phyloP scores from a whole-genome alignment of 2,888 invertebrate species.

The Agriopis marginaria region DNA sequence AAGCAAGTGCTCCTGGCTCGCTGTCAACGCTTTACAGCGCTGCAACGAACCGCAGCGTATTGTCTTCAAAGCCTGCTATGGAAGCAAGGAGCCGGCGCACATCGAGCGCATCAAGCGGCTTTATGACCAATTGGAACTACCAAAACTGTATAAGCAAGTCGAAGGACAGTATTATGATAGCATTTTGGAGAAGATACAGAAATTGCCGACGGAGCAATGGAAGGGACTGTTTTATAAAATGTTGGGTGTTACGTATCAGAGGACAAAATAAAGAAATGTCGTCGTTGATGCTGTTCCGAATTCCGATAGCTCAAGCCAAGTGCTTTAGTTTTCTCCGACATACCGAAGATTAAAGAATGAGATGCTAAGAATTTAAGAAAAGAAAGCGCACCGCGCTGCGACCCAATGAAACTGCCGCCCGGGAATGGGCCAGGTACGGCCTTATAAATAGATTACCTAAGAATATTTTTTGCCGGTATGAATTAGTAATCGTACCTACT shows the following conservation, averaged over 20 bases:
- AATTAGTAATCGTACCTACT: too few relatives aligned
- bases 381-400: too few relatives aligned
- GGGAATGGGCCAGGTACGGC: too few relatives aligned
- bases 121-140: constrained; percentile 89
- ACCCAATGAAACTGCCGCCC: too few relatives aligned
- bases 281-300: too few relatives aligned
- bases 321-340: too few relatives aligned
- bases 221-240: constrained; percentile 91
- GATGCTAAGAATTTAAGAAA: too few relatives aligned
- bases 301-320: too few relatives aligned
- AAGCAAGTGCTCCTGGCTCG: constrained; percentile 97
- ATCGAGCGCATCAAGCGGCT: constrained; percentile 77
- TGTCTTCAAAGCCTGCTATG: constrained; percentile 90
- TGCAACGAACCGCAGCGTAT: constrained; percentile 88
- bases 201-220: constrained; percentile 62
- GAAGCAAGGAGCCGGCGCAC: constrained; percentile 88
- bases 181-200: constrained; percentile 73
- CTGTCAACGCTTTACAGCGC: constrained; percentile 92
- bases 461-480: too few relatives aligned
- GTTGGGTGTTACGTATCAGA: constrained; percentile 89
- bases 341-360: too few relatives aligned
- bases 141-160: constrained; percentile 89
- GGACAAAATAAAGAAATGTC: constrained; percentile 45
- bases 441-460: too few relatives aligned
- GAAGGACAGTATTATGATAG: constrained; percentile 91